A percentile compares a stretch with the other conserved stretches of the same genome.
phyloP scores from a whole-genome alignment of 2,113 vertebrate species.

The Tragelaphus scriptus region DNA sequence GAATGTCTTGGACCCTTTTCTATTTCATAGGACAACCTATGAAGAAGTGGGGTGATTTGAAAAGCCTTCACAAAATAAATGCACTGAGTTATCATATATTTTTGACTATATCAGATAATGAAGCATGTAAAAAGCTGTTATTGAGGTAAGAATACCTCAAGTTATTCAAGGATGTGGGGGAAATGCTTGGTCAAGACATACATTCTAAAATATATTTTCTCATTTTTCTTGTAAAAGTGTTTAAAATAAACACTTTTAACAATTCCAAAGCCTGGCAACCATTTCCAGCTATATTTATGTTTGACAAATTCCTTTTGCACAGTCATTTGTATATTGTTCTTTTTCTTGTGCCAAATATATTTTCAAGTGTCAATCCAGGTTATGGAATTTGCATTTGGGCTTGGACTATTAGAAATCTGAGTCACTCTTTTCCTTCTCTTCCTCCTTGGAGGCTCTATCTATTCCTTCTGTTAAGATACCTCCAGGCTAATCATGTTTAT shows the following conservation, averaged over 20 bases:
- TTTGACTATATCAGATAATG: background rate
- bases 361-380: background rate
- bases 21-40: background rate
- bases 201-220: constrained; percentile 31
- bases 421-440: background rate
- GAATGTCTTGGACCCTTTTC: background rate
- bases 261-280: constrained; percentile 39
- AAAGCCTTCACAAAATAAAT: background rate
- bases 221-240: constrained; percentile 23
- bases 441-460: background rate
- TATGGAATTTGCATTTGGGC: background rate
- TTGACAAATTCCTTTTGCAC: background rate
- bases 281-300: constrained; percentile 35
- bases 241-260: constrained; percentile 58
- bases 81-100: background rate
- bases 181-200: constrained; percentile 34
- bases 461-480: background rate
- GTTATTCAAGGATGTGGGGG: constrained; percentile 30
- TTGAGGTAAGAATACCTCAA: background rate
- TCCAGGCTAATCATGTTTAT: background rate
- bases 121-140: background rate
- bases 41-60: background rate
- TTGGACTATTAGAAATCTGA: background rate
- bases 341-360: background rate
- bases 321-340: background rate